Percentiles rank a stretch among this genome's conserved stretches.
These are phyloP conservation scores for Drosophila limbata DNA, from an alignment of 2,888 invertebrate species.

Conservation along the genomic window DNA sequence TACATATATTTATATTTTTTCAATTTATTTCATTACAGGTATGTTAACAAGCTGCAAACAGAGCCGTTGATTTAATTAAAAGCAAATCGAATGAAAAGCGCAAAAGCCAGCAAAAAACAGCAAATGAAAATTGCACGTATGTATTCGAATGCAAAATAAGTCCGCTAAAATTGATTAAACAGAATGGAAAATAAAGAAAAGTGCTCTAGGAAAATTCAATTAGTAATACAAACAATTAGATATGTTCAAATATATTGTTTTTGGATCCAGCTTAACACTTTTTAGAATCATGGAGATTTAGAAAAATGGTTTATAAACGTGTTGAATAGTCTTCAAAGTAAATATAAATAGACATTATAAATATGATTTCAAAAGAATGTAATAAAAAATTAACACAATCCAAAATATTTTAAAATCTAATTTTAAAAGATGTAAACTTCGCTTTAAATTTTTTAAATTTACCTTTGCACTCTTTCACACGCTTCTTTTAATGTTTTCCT, in stretches of 20 bases:
- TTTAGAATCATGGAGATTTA: neutral
- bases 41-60: conserved; percentile 54
- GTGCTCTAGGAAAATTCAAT: conserved; percentile 29
- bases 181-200: conserved; percentile 6
- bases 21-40: conserved; percentile 67
- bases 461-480: conserved; percentile 30
- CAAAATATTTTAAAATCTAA: neutral
- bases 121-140: conserved; percentile 12
- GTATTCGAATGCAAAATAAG: conserved; percentile 16
- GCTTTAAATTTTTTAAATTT: neutral
- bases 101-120: conserved; percentile 19
- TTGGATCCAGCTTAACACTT: neutral
- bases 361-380: neutral
- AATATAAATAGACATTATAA: neutral
- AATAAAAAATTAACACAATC: neutral
- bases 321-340: neutral
- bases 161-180: conserved; percentile 27
- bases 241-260: neutral
- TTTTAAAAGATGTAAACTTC: neutral
- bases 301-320: neutral
- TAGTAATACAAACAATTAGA: conserved; percentile 28
- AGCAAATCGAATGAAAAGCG: conserved; percentile 38
- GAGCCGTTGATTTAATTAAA: conserved; percentile 62
- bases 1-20: conserved; percentile 32
- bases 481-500: conserved; percentile 6